phyloP scores from a whole-genome alignment of 1,140 invertebrate genomes.

The Hestina assimilis region DNA sequence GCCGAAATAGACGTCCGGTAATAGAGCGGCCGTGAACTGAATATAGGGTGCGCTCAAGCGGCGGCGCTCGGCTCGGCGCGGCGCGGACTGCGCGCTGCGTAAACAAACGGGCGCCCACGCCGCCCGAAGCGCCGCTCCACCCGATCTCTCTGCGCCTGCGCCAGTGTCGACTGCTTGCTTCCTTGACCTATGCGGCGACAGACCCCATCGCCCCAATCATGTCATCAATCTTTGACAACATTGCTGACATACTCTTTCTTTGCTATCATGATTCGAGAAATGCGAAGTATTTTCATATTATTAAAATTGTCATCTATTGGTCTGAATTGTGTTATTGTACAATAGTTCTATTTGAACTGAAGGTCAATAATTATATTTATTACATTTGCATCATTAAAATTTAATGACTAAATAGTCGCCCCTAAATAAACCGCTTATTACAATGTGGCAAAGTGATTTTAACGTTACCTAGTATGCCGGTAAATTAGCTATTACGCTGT shows the following conservation, averaged over 20 bases:
- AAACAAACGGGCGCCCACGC: slow-evolving; percentile 55
- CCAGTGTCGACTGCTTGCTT: slow-evolving; percentile 7
- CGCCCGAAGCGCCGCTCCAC: slow-evolving; percentile 31
- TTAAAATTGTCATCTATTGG: background rate
- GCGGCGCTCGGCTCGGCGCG: slow-evolving; percentile 54
- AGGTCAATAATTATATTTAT: background rate
- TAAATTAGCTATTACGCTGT: background rate
- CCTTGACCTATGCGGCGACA: slow-evolving; percentile 49
- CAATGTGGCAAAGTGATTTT: background rate
- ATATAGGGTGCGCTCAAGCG: slow-evolving; percentile 61
- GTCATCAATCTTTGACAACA: background rate
- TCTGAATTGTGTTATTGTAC: too few species aligned
- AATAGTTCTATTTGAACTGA: too few species aligned
- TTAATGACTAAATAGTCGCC: background rate
- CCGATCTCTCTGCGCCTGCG: slow-evolving; percentile 31
- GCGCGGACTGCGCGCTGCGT: slow-evolving; percentile 57
- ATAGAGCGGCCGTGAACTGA: slow-evolving; percentile 75
- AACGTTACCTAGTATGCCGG: background rate
- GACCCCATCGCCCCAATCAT: background rate
- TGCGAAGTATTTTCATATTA: background rate
- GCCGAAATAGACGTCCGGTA: slow-evolving; percentile 73
- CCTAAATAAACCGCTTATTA: background rate
- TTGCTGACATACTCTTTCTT: background rate
- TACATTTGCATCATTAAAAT: background rate
- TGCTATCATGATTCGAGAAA: background rate